These are phyloP conservation scores for Leptodactylus fallax DNA, from an alignment of 2,797 vertebrate species.

Conservation along the genomic window DNA sequence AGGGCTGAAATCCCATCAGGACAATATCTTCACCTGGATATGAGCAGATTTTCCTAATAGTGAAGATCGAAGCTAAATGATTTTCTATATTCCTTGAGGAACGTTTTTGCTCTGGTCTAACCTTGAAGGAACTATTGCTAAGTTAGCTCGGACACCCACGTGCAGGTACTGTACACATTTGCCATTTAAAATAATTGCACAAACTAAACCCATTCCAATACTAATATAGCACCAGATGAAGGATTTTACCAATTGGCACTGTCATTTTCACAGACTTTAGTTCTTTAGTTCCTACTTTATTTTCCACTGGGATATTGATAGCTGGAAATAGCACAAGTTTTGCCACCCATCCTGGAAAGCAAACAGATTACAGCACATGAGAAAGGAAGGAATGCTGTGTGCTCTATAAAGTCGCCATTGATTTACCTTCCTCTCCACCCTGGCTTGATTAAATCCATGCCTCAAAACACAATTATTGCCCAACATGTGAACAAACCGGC, in stretches of 20 bases:
- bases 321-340: slow-evolving; percentile 51
- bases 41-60: neutral
- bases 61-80: neutral
- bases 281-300: slow-evolving; percentile 38
- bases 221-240: slow-evolving; percentile 13
- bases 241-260: neutral
- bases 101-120: neutral
- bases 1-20: no score
- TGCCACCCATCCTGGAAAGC: slow-evolving; percentile 60
- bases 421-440: slow-evolving; percentile 49
- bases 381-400: slow-evolving; percentile 53
- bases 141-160: neutral
- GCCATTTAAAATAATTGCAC: neutral
- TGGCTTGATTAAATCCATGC: slow-evolving; percentile 35
- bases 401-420: slow-evolving; percentile 50
- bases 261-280: slow-evolving; percentile 30
- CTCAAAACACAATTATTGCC: slow-evolving; percentile 39
- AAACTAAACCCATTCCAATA: slow-evolving; percentile 17
- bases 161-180: neutral
- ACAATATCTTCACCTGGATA: neutral
- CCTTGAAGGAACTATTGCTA: neutral
- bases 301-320: slow-evolving; percentile 57
- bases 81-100: neutral
- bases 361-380: slow-evolving; percentile 59
- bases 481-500: slow-evolving; percentile 23